A percentile compares a stretch with the other conserved stretches of the same genome.
Conservation (phyloP, 2,797 vertebrate genomes). For the Platyrinchus mystaceus region DNA sequence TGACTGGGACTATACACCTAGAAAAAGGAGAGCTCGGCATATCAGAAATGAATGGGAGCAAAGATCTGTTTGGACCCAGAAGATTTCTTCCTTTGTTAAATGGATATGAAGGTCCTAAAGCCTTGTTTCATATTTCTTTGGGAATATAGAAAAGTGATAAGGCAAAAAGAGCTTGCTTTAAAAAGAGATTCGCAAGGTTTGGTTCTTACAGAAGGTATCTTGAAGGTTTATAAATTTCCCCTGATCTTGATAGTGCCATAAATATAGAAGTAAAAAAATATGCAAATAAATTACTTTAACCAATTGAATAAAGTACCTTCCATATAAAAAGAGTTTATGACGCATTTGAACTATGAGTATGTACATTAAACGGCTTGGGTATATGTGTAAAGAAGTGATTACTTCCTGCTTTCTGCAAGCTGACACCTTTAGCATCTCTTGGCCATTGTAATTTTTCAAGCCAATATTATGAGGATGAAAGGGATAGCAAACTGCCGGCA, state of each 20-base stretch:
- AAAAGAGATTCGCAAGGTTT: background rate
- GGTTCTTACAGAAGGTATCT: background rate
- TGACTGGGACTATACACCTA: background rate
- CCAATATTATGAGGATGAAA: background rate
- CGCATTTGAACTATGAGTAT: background rate
- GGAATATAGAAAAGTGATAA: background rate
- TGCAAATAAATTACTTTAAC: background rate
- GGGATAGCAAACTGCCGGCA: background rate
- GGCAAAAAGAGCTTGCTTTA: background rate
- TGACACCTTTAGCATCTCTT: background rate
- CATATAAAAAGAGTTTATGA: slow-evolving; percentile 10
- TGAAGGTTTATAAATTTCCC: background rate
- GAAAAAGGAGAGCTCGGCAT: background rate
- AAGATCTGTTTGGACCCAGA: background rate
- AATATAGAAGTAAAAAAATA: slow-evolving; percentile 5
- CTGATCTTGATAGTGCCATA: background rate
- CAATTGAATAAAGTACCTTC: background rate
- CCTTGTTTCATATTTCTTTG: background rate
- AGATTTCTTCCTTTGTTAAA: background rate
- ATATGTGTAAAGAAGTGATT: background rate
- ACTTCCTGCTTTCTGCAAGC: background rate
- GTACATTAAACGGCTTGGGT: slow-evolving; percentile 2
- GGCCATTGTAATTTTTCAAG: background rate
- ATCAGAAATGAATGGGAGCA: rapidly evolving
- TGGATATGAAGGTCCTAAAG: background rate